Conservation (phyloP, 2,113 vertebrate species). For the Labeo rohita region DNA sequence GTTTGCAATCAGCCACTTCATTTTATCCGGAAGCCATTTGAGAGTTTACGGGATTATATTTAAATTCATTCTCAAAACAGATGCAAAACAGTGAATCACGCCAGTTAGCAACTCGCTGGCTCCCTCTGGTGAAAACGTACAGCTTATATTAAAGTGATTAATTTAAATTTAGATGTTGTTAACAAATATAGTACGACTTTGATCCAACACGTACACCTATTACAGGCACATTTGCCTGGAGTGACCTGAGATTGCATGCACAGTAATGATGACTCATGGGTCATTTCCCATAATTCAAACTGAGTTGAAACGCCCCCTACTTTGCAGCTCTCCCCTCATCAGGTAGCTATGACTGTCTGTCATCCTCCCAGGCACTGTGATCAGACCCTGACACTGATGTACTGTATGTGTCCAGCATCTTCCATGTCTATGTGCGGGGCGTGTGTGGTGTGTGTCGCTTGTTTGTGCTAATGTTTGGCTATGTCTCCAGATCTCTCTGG, state of each 20-base stretch:
- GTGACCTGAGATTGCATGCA: not conserved
- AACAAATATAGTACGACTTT: not conserved
- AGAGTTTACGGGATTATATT: not conserved
- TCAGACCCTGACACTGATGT: constrained; percentile 26
- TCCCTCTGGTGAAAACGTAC: constrained; percentile 43
- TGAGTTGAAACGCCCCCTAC: not conserved
- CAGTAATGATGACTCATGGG: not conserved
- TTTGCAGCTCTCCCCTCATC: not conserved
- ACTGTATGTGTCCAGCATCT: constrained; percentile 33
- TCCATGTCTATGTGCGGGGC: constrained; percentile 13
- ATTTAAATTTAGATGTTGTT: not conserved
- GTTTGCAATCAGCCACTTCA: constrained; percentile 18
- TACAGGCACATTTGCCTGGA: not conserved
- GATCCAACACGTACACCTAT: not conserved
- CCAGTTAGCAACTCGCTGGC: constrained; percentile 4
- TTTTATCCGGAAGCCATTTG: constrained; percentile 24
- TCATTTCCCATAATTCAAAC: not conserved
- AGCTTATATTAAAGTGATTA: not conserved
- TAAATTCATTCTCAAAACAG: not conserved
- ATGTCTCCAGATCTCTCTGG: constrained; percentile 55
- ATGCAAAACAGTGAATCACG: not conserved
- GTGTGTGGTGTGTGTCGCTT: constrained; percentile 15
- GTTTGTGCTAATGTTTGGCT: constrained; percentile 46
- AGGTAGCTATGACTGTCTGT: not conserved
- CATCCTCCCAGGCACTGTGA: not conserved